Evolutionary conservation across 2,888 invertebrate species (phyloP).

Genomic region (Polymixis flavicincta): DNA sequence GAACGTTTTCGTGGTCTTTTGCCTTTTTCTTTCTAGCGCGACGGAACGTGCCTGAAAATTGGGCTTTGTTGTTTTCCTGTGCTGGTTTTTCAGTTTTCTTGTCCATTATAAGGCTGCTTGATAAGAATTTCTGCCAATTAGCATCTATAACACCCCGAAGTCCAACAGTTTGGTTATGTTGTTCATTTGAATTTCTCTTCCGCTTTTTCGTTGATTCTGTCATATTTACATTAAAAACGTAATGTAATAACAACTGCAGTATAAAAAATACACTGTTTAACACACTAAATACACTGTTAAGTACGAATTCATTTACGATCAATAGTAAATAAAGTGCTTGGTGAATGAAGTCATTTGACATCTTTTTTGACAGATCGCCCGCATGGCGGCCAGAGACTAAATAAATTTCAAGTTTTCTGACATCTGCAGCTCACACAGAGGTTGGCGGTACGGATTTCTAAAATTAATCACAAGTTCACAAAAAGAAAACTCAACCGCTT

Average conservation of each 20-base stretch:
- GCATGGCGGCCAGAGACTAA: conserved; percentile 64
- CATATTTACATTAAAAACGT: conserved; percentile 80
- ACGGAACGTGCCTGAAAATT: conserved; percentile 82
- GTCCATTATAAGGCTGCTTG: conserved; percentile 79
- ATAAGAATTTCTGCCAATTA: conserved; percentile 86
- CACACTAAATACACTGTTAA: conserved; percentile 72
- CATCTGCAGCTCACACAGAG: background rate
- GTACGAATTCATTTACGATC: conserved; percentile 75
- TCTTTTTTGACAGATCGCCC: conserved; percentile 73
- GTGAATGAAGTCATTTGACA: conserved; percentile 77
- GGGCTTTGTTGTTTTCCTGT: conserved; percentile 72
- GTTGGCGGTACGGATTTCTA: conserved; percentile 4
- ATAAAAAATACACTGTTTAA: conserved; percentile 66
- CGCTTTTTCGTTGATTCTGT: conserved; percentile 81
- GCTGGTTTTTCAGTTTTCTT: conserved; percentile 77
- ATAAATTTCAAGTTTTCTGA: conserved; percentile 11
- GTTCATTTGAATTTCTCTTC: conserved; percentile 73
- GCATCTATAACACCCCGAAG: conserved; percentile 82
- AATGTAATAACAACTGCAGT: conserved; percentile 69
- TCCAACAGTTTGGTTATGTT: conserved; percentile 78
- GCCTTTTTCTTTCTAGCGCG: conserved; percentile 81
- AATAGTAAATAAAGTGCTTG: conserved; percentile 78
- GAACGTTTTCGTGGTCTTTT: conserved; percentile 62
- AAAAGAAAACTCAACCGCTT: background rate
- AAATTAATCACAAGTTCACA: background rate